Conservation (phyloP, 1,140 invertebrate genomes). For the Protaetia brevitarsis region DNA sequence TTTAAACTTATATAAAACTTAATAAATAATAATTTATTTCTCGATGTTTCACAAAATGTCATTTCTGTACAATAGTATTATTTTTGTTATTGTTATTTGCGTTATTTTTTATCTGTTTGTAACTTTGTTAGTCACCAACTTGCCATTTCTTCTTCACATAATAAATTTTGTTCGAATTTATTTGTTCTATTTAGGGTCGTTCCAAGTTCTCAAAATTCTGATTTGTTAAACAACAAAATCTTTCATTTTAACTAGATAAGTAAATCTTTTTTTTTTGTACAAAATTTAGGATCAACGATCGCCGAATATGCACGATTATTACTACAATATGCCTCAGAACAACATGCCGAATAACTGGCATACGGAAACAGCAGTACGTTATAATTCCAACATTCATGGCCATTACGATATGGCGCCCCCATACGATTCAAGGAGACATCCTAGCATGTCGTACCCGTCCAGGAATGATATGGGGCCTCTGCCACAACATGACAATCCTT, state of each 20-base stretch:
- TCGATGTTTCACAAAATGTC: too few species aligned
- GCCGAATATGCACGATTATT: conserved; percentile 50
- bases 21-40: too few species aligned
- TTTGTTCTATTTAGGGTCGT: not conserved
- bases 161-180: too few species aligned
- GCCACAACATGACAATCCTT: conserved; percentile 38
- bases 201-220: not conserved
- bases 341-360: conserved; percentile 40
- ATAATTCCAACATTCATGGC: conserved; percentile 39
- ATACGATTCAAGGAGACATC: conserved; percentile 43
- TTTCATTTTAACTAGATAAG: too few species aligned
- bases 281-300: conserved; percentile 38
- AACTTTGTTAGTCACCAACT: too few species aligned
- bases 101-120: too few species aligned
- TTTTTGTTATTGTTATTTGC: too few species aligned
- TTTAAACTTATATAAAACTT: too few species aligned
- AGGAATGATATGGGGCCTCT: conserved; percentile 47
- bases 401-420: conserved; percentile 46
- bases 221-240: too few species aligned
- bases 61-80: too few species aligned
- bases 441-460: conserved; percentile 46
- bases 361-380: conserved; percentile 41
- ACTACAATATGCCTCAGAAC: conserved; percentile 49
- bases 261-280: not conserved
- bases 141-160: too few species aligned